These are phyloP conservation scores for Oscheius sp. DNA, from an alignment of 2,888 invertebrate genomes.

Conservation along the genomic window DNA sequence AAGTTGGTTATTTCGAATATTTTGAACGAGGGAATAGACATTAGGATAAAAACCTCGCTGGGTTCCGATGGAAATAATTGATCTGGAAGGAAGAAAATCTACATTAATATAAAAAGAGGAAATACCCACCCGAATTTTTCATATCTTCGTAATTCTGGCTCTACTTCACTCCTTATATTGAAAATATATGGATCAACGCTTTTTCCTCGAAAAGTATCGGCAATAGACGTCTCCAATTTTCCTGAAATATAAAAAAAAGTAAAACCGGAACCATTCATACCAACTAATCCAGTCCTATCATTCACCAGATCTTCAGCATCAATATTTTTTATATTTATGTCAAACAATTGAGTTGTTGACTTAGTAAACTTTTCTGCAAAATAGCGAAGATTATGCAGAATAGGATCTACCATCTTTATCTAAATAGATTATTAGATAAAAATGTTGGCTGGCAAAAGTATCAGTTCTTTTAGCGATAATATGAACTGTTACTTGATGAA, in stretches of 20 bases:
- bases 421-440: conserved; percentile 58
- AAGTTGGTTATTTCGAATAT: conserved; percentile 34
- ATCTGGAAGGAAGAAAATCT: conserved; percentile 30
- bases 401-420: conserved; percentile 58
- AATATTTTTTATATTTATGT: conserved; percentile 58
- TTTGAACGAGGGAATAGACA: conserved; percentile 38
- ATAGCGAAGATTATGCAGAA: not conserved
- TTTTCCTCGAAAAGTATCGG: conserved; percentile 61
- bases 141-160: conserved; percentile 40
- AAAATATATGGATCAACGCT: conserved; percentile 66
- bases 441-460: conserved; percentile 60
- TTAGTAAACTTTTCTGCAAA: conserved; percentile 40
- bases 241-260: conserved; percentile 23
- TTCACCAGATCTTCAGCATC: conserved; percentile 64
- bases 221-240: conserved; percentile 54
- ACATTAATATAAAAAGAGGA: not conserved
- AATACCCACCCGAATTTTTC: conserved; percentile 39
- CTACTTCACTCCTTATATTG: conserved; percentile 50
- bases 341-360: conserved; percentile 57
- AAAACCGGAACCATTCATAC: conserved; percentile 6
- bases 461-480: conserved; percentile 65
- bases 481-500: conserved; percentile 60
- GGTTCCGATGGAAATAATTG: conserved; percentile 49
- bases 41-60: conserved; percentile 51
- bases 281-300: conserved; percentile 49